phyloP scores from a whole-genome alignment of 2,797 vertebrate genomes.

The Phaenicophaeus curvirostris region DNA sequence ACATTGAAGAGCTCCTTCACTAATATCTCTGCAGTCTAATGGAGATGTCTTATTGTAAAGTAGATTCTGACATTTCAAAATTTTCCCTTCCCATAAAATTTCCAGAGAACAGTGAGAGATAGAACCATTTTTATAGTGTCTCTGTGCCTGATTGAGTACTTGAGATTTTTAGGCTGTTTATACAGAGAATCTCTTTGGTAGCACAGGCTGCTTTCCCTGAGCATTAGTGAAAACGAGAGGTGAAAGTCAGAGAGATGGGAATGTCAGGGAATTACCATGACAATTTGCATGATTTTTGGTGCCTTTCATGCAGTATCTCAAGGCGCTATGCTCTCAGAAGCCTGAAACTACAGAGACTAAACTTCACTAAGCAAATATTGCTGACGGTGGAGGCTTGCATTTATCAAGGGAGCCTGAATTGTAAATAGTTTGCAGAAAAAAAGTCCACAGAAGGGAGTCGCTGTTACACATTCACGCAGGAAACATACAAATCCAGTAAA shows the following conservation, averaged over 20 bases:
- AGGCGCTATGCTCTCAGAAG: slow-evolving; percentile 55
- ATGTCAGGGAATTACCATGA: slow-evolving; percentile 39
- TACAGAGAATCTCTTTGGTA: slow-evolving; percentile 27
- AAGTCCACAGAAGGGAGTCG: slow-evolving; percentile 4
- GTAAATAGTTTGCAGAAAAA: slow-evolving; percentile 41
- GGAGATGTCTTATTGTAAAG: slow-evolving; percentile 29
- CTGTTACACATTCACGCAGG: neutral
- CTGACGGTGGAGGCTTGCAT: slow-evolving; percentile 13
- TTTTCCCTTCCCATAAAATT: neutral
- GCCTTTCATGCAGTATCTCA: slow-evolving; percentile 51
- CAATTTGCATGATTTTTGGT: slow-evolving; percentile 42
- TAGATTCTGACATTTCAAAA: neutral
- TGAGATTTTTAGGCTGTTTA: slow-evolving; percentile 39
- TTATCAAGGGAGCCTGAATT: slow-evolving; percentile 54
- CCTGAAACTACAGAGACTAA: slow-evolving; percentile 49
- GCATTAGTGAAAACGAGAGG: slow-evolving; percentile 40
- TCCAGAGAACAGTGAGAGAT: neutral
- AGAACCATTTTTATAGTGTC: neutral
- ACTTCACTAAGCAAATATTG: slow-evolving; percentile 70
- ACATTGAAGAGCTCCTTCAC: neutral
- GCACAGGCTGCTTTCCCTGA: neutral
- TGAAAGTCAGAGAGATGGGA: slow-evolving; percentile 48
- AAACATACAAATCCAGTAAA: neutral
- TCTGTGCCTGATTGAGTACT: neutral
- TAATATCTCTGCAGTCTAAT: slow-evolving; percentile 21